Conservation (phyloP, 2,888 invertebrate genomes). For the Cosmopolites sordidus region DNA sequence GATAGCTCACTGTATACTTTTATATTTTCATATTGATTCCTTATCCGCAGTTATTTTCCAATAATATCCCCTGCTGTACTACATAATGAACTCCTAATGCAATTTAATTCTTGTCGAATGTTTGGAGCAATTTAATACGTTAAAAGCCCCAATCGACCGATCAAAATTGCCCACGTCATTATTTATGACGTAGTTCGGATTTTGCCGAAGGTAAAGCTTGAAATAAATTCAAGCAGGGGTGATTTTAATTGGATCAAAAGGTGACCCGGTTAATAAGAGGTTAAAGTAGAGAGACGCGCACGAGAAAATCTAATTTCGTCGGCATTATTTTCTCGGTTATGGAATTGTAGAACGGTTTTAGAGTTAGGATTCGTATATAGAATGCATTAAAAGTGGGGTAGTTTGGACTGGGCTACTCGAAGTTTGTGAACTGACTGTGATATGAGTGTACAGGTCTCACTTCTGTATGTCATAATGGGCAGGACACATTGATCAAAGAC, state of each 20-base stretch:
- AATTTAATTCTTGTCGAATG: neutral
- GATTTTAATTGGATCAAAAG: conserved; percentile 9
- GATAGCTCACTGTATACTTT: too few species aligned
- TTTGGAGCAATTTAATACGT: neutral
- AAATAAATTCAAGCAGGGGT: neutral
- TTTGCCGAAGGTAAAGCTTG: neutral
- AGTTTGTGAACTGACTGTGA: too few species aligned
- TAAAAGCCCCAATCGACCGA: neutral
- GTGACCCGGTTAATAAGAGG: conserved; percentile 4
- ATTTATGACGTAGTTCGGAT: neutral
- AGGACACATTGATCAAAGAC: too few species aligned
- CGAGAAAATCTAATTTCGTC: neutral
- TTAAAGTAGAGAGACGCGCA: neutral
- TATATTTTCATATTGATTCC: too few species aligned
- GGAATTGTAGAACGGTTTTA: neutral
- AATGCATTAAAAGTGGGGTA: too few species aligned
- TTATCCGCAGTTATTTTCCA: too few species aligned
- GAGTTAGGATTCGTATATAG: too few species aligned
- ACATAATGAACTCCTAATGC: too few species aligned
- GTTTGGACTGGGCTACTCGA: too few species aligned
- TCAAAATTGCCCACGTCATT: neutral
- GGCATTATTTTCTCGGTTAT: neutral
- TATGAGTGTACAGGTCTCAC: too few species aligned
- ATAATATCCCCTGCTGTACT: too few species aligned
- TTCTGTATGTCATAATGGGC: too few species aligned